These are phyloP conservation scores for Cyprinodon variegatus DNA, from an alignment of 2,113 vertebrate genomes.

Conservation along the genomic window DNA sequence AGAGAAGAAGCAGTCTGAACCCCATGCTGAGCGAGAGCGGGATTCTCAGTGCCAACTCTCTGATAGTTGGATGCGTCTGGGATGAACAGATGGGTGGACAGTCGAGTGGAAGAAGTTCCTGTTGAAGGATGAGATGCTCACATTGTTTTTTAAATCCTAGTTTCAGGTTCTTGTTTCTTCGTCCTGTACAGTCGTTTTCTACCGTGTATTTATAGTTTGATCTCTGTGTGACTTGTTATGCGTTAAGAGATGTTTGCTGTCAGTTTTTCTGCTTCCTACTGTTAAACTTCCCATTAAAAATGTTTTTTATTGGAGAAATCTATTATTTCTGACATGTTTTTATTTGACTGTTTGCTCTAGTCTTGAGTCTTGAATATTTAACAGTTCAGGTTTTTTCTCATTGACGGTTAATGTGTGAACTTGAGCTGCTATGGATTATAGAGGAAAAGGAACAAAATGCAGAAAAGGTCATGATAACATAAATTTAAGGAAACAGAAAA, in stretches of 20 bases:
- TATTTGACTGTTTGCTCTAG: neutral
- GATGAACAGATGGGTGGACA: constrained; percentile 20
- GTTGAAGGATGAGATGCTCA: constrained; percentile 4
- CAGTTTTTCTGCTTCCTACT: neutral
- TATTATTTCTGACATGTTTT: neutral
- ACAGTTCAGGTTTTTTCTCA: neutral
- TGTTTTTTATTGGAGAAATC: neutral
- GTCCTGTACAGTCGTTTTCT: constrained; percentile 69
- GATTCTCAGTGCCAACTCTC: neutral
- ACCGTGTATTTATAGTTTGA: constrained; percentile 62
- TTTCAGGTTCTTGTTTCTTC: constrained; percentile 20
- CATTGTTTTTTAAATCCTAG: neutral
- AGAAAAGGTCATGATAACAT: neutral
- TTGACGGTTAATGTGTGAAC: neutral
- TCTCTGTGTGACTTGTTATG: constrained; percentile 2
- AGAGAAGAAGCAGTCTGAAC: neutral
- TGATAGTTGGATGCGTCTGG: constrained; percentile 18
- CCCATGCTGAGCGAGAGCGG: constrained; percentile 1
- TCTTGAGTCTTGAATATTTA: neutral
- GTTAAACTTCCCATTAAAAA: neutral
- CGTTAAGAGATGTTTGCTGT: constrained; percentile 2
- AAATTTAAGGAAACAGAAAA: no score
- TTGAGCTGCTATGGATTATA: neutral
- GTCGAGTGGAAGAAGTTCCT: constrained; percentile 6
- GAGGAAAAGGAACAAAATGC: neutral